Percentiles rank a stretch among this genome's conserved stretches.
These are phyloP conservation scores for Periparus ater DNA, from an alignment of 2,797 vertebrate species.

Conservation along the genomic window DNA sequence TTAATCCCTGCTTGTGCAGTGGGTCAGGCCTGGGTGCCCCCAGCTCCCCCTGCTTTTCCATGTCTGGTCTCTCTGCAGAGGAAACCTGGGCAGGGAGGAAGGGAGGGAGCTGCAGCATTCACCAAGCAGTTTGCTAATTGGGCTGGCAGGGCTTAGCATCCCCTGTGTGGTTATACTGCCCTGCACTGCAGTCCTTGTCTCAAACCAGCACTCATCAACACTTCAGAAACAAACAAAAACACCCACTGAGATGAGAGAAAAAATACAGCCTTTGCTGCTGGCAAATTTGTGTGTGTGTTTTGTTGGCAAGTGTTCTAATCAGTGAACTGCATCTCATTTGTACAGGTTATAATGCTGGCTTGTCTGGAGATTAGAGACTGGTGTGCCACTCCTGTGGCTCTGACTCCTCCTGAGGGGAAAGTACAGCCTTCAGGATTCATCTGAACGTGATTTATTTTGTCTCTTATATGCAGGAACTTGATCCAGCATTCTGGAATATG, in stretches of 20 bases:
- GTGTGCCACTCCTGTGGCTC: background rate
- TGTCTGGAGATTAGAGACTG: background rate
- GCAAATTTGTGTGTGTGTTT: background rate
- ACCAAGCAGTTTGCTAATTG: background rate
- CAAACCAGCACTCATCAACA: background rate
- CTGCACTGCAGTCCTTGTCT: background rate
- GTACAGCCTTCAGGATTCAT: background rate
- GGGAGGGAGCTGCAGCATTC: background rate
- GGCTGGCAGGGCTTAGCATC: background rate
- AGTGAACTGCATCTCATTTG: background rate
- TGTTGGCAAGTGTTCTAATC: background rate
- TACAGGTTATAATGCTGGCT: background rate
- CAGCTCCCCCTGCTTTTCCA: background rate
- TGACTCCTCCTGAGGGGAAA: background rate
- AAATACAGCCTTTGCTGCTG: background rate
- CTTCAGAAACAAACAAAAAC: background rate
- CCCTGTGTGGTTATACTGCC: background rate
- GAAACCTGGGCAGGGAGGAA: background rate
- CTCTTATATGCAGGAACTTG: background rate
- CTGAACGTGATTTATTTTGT: background rate
- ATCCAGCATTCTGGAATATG: background rate
- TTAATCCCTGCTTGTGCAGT: background rate
- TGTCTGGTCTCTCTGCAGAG: background rate
- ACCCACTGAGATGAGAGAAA: background rate
- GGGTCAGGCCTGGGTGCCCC: background rate